phyloP scores from a whole-genome alignment of 1,140 invertebrate species.

The Saccostrea glomerata region DNA sequence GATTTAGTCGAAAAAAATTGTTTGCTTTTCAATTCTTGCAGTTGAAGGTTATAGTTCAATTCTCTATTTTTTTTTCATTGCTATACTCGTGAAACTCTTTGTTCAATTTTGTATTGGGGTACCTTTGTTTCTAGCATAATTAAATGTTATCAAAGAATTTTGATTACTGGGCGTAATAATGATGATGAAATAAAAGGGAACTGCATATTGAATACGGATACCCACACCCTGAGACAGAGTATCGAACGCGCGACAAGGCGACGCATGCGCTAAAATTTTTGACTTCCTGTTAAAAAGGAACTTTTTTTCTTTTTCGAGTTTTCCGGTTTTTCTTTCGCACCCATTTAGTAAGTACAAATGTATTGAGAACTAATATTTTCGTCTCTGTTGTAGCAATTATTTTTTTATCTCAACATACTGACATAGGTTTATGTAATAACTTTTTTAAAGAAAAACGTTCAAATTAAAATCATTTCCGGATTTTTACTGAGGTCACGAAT shows the following conservation, averaged over 20 bases:
- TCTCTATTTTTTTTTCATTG: no score
- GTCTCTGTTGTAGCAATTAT: not conserved
- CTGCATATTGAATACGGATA: not conserved
- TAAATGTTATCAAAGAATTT: not conserved
- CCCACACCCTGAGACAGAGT: not conserved
- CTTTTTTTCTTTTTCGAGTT: not conserved
- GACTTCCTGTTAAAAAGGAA: not conserved
- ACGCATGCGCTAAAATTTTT: not conserved
- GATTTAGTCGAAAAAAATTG: no score
- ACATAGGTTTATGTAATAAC: not conserved
- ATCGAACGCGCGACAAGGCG: not conserved
- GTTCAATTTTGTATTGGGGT: no score
- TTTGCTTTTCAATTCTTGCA: no score
- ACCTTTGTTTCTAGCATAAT: no score
- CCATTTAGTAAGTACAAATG: not conserved
- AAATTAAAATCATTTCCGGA: conserved; percentile 19
- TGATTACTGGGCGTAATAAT: no score
- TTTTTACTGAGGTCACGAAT: not conserved
- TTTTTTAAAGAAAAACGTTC: not conserved
- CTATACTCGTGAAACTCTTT: no score
- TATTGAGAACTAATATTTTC: not conserved
- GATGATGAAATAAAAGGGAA: no score
- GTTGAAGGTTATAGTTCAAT: no score
- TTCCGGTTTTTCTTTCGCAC: not conserved
- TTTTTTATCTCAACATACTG: not conserved